Conservation (phyloP, 1,140 invertebrate species). For the Drosophila repleta region DNA sequence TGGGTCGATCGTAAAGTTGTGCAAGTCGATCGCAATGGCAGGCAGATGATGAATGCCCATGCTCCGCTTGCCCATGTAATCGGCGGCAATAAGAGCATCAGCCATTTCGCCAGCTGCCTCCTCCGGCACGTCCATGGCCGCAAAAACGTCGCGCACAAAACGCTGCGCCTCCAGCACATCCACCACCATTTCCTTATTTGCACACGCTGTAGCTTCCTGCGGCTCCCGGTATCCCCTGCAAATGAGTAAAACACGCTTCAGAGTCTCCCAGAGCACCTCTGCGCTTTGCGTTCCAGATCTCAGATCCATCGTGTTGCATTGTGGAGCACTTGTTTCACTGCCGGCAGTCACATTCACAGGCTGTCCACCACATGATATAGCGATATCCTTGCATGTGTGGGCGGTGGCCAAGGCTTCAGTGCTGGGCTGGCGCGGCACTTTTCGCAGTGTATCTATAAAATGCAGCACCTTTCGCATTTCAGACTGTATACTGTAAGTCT, state of each 20-base stretch:
- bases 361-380: not conserved
- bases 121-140: slow-evolving; percentile 45
- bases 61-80: slow-evolving; percentile 94
- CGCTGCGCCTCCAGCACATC: slow-evolving; percentile 44
- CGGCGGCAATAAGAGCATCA: slow-evolving; percentile 91
- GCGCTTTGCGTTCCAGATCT: too few species aligned
- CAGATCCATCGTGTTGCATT: too few species aligned
- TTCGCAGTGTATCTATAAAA: slow-evolving; percentile 35
- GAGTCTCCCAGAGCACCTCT: slow-evolving; percentile 39
- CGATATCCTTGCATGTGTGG: not conserved
- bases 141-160: slow-evolving; percentile 50
- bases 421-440: slow-evolving; percentile 5
- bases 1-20: slow-evolving; percentile 29
- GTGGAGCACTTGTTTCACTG: not conserved
- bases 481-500: too few species aligned
- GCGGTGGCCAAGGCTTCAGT: not conserved
- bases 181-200: slow-evolving; percentile 4
- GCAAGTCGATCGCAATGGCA: slow-evolving; percentile 35
- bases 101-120: slow-evolving; percentile 88
- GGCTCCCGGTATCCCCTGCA: slow-evolving; percentile 24
- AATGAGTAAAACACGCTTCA: slow-evolving; percentile 23
- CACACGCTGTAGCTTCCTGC: not conserved
- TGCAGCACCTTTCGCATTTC: slow-evolving; percentile 30
- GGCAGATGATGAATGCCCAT: slow-evolving; percentile 87
- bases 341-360: not conserved